These are phyloP conservation scores for Argyra leucocephala DNA, from an alignment of 2,888 invertebrate species.

Conservation along the genomic window DNA sequence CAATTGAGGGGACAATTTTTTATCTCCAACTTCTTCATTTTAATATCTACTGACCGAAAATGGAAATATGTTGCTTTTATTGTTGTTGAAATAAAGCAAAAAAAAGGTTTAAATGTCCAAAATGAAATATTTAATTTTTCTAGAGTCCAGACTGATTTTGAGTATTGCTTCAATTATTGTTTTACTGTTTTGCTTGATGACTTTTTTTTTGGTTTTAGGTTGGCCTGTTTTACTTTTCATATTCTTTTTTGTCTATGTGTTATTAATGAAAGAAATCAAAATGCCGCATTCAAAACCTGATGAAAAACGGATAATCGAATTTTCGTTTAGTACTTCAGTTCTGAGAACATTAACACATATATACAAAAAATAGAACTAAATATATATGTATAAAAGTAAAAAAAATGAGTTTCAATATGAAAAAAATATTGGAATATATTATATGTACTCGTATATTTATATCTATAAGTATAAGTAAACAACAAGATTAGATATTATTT, in stretches of 20 bases:
- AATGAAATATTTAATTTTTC: background rate
- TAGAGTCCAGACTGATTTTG: background rate
- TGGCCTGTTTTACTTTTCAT: background rate
- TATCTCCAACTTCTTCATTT: background rate
- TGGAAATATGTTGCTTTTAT: background rate
- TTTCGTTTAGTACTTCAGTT: background rate
- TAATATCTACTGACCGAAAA: background rate
- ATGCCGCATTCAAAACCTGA: background rate
- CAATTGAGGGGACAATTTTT: background rate
- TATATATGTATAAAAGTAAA: too few relatives aligned
- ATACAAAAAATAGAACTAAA: too few relatives aligned
- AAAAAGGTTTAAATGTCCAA: background rate
- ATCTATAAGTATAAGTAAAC: too few relatives aligned
- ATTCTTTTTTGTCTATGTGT: too few relatives aligned
- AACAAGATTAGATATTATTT: too few relatives aligned
- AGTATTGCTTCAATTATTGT: background rate
- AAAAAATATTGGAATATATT: too few relatives aligned
- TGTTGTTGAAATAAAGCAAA: background rate
- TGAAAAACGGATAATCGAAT: background rate
- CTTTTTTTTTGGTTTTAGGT: background rate
- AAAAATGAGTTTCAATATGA: too few relatives aligned
- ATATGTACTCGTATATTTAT: too few relatives aligned
- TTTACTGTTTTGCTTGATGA: background rate
- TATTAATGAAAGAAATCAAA: too few relatives aligned
- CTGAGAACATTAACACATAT: too few relatives aligned